Base-by-base conservation (phyloP, 2,888 invertebrate species). In the Watsonalla cultraria region DNA sequence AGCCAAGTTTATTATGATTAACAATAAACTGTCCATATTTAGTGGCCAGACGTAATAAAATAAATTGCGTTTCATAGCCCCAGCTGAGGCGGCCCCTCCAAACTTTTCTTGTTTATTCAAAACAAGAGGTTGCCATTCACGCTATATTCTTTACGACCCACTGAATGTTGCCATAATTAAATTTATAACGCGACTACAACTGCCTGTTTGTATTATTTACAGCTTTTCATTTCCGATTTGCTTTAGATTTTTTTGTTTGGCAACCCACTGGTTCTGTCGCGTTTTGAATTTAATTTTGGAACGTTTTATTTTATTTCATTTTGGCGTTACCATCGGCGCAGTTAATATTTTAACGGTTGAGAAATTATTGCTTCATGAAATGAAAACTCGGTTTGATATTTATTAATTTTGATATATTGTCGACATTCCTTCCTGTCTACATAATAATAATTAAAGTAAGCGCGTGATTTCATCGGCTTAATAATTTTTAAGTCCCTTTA, bases 171-270 rank as follows among this genome's bases (percentile, higher is more conserved):
- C 65, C 65, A 73, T 83, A 83, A 84, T 84, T 82, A 81, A 84
- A 84, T 84, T 82, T 82, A 84, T 82, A 76, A 68, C 70, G 74
- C 71, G 75, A 74, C 73, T 72, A 73, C 76, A 79, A 82, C 72
- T 76, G 82, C 71, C 78, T 70, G 69, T 71, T 72, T 56, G 59
- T 54, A 63, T 79, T 80, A 81, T 80, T 84, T 80, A 84, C 76
- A 63, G 69, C 66, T 56, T 72, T 76, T 80, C 77, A 81, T 83
- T 82, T 85, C 81, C 83, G 76, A 78, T 76, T 73, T 69, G 56
- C 61, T 62, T 73, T 68, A 59, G 61, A 69, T 64, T 72, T 70
- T 65, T 68, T 68, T 66, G 70, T 65, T 70, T 62, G 67, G 65
- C 67, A 60, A 63, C 61, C 61, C 42, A 42, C 42, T 42, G 42